Conservation (phyloP, 23 tunicate genomes). For the Trididemnum nubilum region DNA sequence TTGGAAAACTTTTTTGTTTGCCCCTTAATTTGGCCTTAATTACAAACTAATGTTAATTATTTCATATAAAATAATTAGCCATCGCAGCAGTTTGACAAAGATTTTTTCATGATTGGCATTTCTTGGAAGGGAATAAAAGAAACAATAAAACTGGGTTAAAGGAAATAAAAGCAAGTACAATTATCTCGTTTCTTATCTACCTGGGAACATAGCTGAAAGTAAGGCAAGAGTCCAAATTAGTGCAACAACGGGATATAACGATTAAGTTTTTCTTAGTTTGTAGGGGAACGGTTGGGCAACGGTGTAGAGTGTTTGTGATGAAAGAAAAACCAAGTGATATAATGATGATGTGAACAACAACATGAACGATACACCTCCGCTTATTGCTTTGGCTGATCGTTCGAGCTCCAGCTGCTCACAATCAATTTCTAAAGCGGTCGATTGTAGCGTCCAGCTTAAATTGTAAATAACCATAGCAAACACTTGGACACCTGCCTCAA, state of each 20-base stretch:
- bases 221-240: background rate
- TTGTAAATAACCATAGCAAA: background rate
- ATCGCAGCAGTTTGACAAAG: no score
- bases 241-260: background rate
- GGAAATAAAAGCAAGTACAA: no score
- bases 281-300: background rate
- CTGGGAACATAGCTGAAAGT: conserved; percentile 18
- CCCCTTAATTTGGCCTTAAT: no score
- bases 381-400: background rate
- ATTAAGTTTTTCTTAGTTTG: background rate
- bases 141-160: no score
- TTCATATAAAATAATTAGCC: no score
- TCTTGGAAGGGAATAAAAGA: no score
- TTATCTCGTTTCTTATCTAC: no score
- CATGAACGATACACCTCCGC: background rate
- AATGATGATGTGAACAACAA: background rate
- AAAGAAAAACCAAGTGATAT: background rate
- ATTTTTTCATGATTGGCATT: no score
- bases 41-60: no score
- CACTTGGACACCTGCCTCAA: background rate
- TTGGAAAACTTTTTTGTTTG: no score
- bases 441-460: background rate
- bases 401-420: background rate
- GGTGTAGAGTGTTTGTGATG: background rate
- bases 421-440: background rate